phyloP scores from a whole-genome alignment of 2,113 vertebrate species.

The Lophius piscatorius region DNA sequence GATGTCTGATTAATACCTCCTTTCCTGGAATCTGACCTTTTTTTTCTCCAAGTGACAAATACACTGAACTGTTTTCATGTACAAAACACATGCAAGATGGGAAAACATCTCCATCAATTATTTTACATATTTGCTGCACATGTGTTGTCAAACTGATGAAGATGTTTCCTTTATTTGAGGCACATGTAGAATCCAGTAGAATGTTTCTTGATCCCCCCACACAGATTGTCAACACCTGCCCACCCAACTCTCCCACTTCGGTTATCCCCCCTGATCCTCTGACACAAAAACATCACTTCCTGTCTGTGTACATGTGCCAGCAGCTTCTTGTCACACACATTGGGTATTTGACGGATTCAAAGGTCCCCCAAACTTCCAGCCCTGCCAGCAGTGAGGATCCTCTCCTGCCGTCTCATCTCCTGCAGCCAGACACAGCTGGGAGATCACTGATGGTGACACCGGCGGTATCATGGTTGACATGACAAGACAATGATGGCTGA shows the following conservation, averaged over 20 bases:
- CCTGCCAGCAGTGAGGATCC: slow-evolving; percentile 24
- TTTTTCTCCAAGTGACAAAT: no score
- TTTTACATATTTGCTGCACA: no score
- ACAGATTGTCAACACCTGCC: slow-evolving; percentile 29
- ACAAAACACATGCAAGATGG: no score
- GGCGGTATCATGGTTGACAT: slow-evolving; percentile 54
- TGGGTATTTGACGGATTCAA: slow-evolving; percentile 4
- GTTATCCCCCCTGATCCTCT: slow-evolving; percentile 14
- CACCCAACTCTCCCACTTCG: slow-evolving; percentile 5
- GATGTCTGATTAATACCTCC: slow-evolving; percentile 5
- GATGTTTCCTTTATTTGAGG: no score
- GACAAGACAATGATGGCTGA: slow-evolving; percentile 62
- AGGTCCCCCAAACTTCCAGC: slow-evolving; percentile 23
- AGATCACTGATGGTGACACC: slow-evolving; percentile 50
- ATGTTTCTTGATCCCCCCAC: slow-evolving; percentile 20
- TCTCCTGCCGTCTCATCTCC: slow-evolving; percentile 26
- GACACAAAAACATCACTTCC: slow-evolving; percentile 9
- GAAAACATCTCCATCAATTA: no score
- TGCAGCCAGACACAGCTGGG: slow-evolving; percentile 27
- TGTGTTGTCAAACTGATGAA: no score
- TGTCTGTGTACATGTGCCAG: not conserved
- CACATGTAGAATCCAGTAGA: no score
- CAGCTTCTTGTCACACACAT: slow-evolving; percentile 9
- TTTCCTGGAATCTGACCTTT: slow-evolving; percentile 17
- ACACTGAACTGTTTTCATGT: no score